Base-by-base conservation (phyloP, 2,888 invertebrate genomes). In the Galeopsomyia nigrocyanea region DNA sequence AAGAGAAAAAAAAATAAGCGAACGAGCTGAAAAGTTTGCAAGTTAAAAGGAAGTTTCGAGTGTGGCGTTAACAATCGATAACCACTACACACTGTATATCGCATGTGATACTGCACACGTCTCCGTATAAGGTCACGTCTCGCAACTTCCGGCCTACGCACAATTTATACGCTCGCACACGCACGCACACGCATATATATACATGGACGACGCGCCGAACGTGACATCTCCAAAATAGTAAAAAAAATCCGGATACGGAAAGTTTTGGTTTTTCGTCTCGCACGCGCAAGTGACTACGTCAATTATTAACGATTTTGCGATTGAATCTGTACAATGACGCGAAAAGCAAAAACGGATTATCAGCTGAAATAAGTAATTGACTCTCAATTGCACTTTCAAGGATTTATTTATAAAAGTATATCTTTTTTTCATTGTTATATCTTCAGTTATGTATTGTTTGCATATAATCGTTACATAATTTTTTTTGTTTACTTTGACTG, bases 281-380 rank as follows among this genome's bases (percentile, higher is more conserved):
- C 62, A 49, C 16, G 17, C 61, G 22, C 22, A 17, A 39, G 58
- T 39, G 21, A 47, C 21, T 39, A 39, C 10, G 39, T 39, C 13
- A 39, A 22, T 22, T 68, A 22, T 22, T 68, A 61, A 68, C 68
- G 61, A 68, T 68, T 68, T 68, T 68, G 61, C 61, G 31, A 68
- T 68, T 61, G 68, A 68, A 68, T 39, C 26, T 68, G 22, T 68
- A 68, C 53, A n/a, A 51, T 56, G 21, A 55, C 10, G 49, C 26
- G n/a, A 47, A 19, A 39, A 50, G 49, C 26, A 21, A 26, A 57
- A 47, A 13, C 39, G 39, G 64, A 70, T 50, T 57, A 16, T 53
- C 39, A 63, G 39, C 16, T 53, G 53, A 63, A 70, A 70, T 70
- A 64, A 70, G 53, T 39, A 39, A 39, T 39, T 31, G 31, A 39